Conservation (phyloP, 2,113 vertebrate species). For the Sinocyclocheilus grahami region DNA sequence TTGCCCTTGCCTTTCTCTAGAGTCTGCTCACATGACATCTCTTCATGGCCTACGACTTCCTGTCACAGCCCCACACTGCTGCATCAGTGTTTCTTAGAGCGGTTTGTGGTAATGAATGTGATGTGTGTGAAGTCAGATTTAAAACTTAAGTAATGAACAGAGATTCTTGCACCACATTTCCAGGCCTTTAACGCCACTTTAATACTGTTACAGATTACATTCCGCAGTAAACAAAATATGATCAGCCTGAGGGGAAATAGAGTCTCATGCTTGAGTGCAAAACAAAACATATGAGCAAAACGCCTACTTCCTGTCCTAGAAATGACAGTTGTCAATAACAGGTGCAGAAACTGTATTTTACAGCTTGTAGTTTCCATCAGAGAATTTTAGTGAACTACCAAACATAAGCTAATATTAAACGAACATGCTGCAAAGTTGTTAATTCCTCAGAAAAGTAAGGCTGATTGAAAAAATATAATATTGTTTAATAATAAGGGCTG, state of each 20-base stretch:
- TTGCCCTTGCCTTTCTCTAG: not conserved
- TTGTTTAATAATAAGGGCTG: too few relatives aligned
- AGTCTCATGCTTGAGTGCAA: not conserved
- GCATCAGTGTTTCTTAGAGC: not conserved
- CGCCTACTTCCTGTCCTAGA: constrained; percentile 46
- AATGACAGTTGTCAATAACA: constrained; percentile 24
- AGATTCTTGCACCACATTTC: not conserved
- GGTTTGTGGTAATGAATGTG: not conserved
- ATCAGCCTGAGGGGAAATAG: not conserved
- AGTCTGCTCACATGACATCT: constrained; percentile 40
- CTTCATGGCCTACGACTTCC: constrained; percentile 44
- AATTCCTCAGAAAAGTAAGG: too few relatives aligned
- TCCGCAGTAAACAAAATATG: not conserved
- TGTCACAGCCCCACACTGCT: constrained; percentile 13
- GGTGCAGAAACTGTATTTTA: not conserved
- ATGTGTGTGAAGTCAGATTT: not conserved
- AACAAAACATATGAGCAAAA: constrained; percentile 1
- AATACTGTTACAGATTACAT: not conserved
- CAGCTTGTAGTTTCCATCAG: not conserved
- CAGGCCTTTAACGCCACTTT: not conserved
- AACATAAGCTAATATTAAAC: not conserved
- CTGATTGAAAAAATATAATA: not conserved
- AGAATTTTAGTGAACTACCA: not conserved
- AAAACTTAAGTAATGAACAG: not conserved
- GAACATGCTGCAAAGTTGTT: not conserved